Conservation (phyloP, 2,888 invertebrate genomes). For the Esperia sulphurella region DNA sequence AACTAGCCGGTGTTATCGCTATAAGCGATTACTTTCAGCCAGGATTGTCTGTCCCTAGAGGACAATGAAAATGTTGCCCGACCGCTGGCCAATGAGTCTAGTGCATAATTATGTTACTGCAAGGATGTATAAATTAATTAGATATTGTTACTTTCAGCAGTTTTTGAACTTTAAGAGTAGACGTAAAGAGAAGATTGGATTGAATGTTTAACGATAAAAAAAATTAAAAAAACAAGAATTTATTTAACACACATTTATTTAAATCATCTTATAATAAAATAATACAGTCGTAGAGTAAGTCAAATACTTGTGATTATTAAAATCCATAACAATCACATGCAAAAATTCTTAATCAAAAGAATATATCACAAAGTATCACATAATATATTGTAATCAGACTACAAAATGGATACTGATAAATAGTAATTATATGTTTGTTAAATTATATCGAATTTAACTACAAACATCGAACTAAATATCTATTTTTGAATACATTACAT, state of each 20-base stretch:
- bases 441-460: background rate
- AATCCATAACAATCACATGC: slow-evolving; percentile 20
- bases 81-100: no score
- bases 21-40: no score
- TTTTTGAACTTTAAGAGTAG: no score
- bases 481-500: no score
- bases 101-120: no score
- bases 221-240: background rate
- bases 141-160: no score
- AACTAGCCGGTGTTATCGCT: no score
- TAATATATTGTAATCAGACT: slow-evolving; percentile 48
- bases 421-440: background rate
- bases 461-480: background rate
- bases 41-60: no score
- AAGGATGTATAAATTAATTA: no score
- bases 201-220: no score
- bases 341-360: slow-evolving; percentile 33
- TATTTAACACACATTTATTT: slow-evolving; percentile 11
- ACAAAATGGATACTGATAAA: slow-evolving; percentile 19
- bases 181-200: no score
- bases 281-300: slow-evolving; percentile 26
- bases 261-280: slow-evolving; percentile 11
- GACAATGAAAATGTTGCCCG: no score
- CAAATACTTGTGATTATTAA: slow-evolving; percentile 20
- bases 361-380: slow-evolving; percentile 66